phyloP scores from a whole-genome alignment of 2,888 invertebrate species.

The Zaprionus obscuricornis region DNA sequence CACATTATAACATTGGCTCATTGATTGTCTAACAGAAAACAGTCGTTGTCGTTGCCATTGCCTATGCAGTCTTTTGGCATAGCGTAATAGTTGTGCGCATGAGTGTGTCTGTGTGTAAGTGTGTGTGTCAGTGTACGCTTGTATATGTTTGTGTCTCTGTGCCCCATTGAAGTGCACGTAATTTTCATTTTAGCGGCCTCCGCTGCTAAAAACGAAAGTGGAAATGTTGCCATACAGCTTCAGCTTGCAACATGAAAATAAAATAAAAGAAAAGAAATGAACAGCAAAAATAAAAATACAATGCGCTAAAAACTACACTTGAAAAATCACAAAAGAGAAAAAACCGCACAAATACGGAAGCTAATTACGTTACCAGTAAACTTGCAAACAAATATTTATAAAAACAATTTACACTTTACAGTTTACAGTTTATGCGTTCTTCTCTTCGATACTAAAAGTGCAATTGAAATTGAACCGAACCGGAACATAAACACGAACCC shows the following conservation, averaged over 20 bases:
- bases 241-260: not conserved
- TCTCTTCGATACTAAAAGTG: too few relatives aligned
- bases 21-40: constrained; percentile 33
- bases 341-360: constrained; percentile 48
- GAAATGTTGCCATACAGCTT: constrained; percentile 58
- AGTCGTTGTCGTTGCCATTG: too few relatives aligned
- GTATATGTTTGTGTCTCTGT: constrained; percentile 33
- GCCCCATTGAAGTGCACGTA: constrained; percentile 62
- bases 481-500: not conserved
- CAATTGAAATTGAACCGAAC: too few relatives aligned
- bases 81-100: constrained; percentile 41
- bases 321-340: constrained; percentile 22
- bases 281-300: constrained; percentile 33
- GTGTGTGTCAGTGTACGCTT: constrained; percentile 13
- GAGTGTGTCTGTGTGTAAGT: constrained; percentile 5
- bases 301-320: constrained; percentile 7
- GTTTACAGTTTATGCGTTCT: constrained; percentile 27
- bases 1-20: not conserved
- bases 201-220: constrained; percentile 69
- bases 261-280: not conserved
- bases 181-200: constrained; percentile 61
- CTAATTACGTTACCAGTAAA: constrained; percentile 22
- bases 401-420: constrained; percentile 31
- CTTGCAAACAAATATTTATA: constrained; percentile 1
- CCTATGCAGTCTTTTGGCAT: constrained; percentile 35